Base-by-base conservation (phyloP, 2,797 vertebrate genomes). In the Alauda arvensis region DNA sequence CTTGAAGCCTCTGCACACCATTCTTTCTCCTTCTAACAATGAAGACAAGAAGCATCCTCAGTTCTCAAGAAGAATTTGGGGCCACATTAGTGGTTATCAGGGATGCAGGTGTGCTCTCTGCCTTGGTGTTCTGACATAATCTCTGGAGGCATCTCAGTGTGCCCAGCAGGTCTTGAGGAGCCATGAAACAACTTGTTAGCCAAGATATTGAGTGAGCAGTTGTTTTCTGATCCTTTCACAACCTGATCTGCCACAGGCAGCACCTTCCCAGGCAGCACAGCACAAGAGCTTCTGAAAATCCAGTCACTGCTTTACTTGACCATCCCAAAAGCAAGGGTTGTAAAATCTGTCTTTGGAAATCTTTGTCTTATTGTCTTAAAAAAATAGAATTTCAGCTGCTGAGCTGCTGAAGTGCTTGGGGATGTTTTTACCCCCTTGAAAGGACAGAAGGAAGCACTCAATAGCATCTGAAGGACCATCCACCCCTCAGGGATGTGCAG, bases 1-100 rank as follows among this genome's bases (percentile, higher is more conserved):
- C 77, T 87, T 83, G 91, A 87, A 95, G 87, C 29, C 67, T 82
- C 51, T 65, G 48, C 21, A 3, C 75, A 70, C 79, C 53, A 28
- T 75, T 68, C 37, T 70, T 75, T 82, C 61, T 45, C 39, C 46
- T 86, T 39, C 59, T 74, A 68, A 69, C 49, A 45, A 18, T 24
- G 75, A 60, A 48, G 79, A 65, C 2, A 13, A 45, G 37, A 66
- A 49, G 29, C 60, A 52, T 84, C 80, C 13, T 49, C 37, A 70
- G 21, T 28, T 90, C 71, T 62, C 33, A 18, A 21, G 75, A n/a
- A 63, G 68, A 52, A n/a, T 59, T n/a, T 62, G 67, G 53, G 53
- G 46, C 46, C 17, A 3, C 26, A 1, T 52, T 2, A 6, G 26
- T 78, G 0, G 1, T 81, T 77, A 14, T 3, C 11, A 24, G 91